Conservation (phyloP, 2,888 invertebrate genomes). For the Synergus japonicus region DNA sequence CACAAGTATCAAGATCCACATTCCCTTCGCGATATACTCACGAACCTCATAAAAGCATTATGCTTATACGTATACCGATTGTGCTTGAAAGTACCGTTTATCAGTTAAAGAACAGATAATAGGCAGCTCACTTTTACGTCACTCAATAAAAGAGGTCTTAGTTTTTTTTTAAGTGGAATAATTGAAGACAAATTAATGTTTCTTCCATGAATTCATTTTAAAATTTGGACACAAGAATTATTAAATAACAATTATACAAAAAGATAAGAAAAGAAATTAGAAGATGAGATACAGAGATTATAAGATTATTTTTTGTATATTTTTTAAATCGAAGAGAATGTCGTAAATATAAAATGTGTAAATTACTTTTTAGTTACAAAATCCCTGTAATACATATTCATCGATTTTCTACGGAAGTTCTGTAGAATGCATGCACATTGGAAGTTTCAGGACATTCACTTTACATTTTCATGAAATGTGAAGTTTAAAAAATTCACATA, state of each 20-base stretch:
- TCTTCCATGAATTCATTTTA: too few species aligned
- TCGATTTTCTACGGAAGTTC: background rate
- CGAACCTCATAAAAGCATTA: constrained; percentile 31
- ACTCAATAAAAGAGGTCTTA: background rate
- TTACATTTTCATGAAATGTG: background rate
- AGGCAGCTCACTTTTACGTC: background rate
- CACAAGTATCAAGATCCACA: constrained; percentile 16
- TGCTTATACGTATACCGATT: constrained; percentile 31
- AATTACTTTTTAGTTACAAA: background rate
- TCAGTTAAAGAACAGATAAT: constrained; percentile 24
- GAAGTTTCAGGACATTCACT: background rate
- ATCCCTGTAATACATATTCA: background rate
- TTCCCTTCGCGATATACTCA: constrained; percentile 22
- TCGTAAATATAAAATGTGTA: background rate
- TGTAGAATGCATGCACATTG: background rate
- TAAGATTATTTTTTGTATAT: background rate
- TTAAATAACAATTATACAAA: too few species aligned
- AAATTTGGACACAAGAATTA: background rate
- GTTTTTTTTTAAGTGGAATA: background rate
- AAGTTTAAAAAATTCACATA: background rate
- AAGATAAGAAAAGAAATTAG: too few species aligned
- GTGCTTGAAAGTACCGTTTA: constrained; percentile 23
- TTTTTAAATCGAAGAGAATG: background rate
- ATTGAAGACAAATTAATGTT: too few species aligned
- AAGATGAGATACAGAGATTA: background rate